Conservation (phyloP, 2,797 vertebrate species). For the Myripristis jacobus region DNA sequence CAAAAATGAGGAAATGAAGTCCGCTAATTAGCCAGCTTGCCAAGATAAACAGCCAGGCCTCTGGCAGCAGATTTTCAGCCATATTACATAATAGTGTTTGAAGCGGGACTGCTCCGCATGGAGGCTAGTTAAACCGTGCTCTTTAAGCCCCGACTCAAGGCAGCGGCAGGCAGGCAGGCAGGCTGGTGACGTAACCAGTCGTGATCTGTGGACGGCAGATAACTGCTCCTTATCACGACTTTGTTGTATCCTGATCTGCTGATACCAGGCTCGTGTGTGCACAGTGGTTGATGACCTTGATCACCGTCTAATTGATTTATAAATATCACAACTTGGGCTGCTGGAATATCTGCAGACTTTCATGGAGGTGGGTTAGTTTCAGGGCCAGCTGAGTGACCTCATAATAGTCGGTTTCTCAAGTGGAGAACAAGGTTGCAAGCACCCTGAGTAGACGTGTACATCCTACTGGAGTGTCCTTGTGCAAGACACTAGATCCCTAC, state of each 20-base stretch:
- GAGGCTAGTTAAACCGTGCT: constrained; percentile 24
- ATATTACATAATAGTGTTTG: constrained; percentile 52
- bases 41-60: constrained; percentile 23
- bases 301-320: not conserved
- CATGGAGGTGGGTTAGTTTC: not conserved
- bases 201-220: constrained; percentile 51
- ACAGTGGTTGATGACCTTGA: not conserved
- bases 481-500: too few relatives aligned
- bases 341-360: not conserved
- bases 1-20: not conserved
- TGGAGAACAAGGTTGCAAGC: too few relatives aligned
- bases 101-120: constrained; percentile 5
- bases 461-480: too few relatives aligned
- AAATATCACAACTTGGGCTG: not conserved
- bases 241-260: not conserved
- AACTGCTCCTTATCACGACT: constrained; percentile 39
- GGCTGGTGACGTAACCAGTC: constrained; percentile 68
- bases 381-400: too few relatives aligned
- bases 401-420: too few relatives aligned
- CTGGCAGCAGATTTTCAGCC: constrained; percentile 28
- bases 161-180: constrained; percentile 17
- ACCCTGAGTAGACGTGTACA: too few relatives aligned
- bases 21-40: constrained; percentile 3
- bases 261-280: not conserved
- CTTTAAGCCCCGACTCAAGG: constrained; percentile 32